Base-by-base conservation (phyloP, 1,140 invertebrate species). In the Aphaenogaster ashmeadi region DNA sequence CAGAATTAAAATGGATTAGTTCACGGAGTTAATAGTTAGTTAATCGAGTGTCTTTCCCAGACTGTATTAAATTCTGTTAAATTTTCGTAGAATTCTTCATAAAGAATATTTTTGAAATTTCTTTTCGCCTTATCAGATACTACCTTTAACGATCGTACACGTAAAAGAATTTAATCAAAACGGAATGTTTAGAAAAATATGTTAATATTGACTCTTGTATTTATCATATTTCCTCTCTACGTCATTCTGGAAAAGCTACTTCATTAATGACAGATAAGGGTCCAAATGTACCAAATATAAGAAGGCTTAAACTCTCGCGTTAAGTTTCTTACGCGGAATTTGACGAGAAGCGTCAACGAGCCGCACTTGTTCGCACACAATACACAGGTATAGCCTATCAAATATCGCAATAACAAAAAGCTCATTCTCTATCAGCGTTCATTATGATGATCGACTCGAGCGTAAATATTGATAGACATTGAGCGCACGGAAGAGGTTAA, bases 381-480 rank as follows among this genome's bases (percentile, higher is more conserved):
- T 47, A 50, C 33, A 47, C 74, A 21, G 21, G 36, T 54, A 18
- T 41, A 75, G 33, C 33, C 36, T 41, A 67, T 67, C 33, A 18
- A 33, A 80, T 47, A 9, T 21, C 44, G n/a, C 47, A 21, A 13
- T 52, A 41, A 36, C 33, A 84, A 78, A 69, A 67, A 44, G 41
- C 56, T 79, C 75, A 52, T 69, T 50, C 71, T 21, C 11, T 41
- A 50, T 62, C 38, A 9, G 9, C 54, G 33, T 27, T 77, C 33
- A 41, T 50, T 71, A 74, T 15, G n/a, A n/a, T 9, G 54, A 79
- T 79, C 62, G 41, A 38, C 36, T 64, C 77, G 27, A 44, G n/a
- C 44, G 64, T 56, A 44, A 62, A 77, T 54, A 54, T 50, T 56
- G 44, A 81, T 88, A 79, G n/a, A 52, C 44, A 58, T 81, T 54